These are phyloP conservation scores for Epizoanthus rinbou DNA, from an alignment of 92 coral and sea anemone species.

Conservation along the genomic window DNA sequence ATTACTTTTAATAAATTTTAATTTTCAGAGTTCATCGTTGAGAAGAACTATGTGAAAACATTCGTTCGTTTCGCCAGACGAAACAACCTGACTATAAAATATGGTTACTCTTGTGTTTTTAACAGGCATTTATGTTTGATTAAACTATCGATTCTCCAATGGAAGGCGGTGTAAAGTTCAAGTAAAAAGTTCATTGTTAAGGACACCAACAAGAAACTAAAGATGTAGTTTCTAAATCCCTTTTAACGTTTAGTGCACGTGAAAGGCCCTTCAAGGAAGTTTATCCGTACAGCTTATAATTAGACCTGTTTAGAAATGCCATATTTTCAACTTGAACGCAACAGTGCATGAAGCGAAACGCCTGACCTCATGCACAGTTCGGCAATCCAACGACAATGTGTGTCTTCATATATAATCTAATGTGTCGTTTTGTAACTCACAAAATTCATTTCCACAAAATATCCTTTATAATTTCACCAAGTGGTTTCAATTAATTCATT, in stretches of 20 bases:
- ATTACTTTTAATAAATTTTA: background rate
- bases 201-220: too few species aligned
- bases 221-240: background rate
- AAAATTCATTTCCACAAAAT: too few species aligned
- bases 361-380: background rate
- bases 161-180: too few species aligned
- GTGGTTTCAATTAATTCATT: too few species aligned
- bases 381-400: background rate
- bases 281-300: too few species aligned
- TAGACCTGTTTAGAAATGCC: background rate
- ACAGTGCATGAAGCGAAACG: conserved; percentile 16
- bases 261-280: background rate
- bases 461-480: too few species aligned
- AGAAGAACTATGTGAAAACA: background rate
- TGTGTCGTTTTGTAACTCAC: too few species aligned
- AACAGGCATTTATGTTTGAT: too few species aligned
- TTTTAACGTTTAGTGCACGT: background rate
- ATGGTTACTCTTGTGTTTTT: too few species aligned
- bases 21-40: background rate
- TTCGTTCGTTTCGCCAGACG: background rate
- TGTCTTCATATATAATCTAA: too few species aligned
- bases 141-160: too few species aligned
- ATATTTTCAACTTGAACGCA: conserved; percentile 5
- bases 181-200: too few species aligned
- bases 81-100: background rate